Conservation (phyloP, 1,140 invertebrate species). For the Pygmarrhopalites habei region DNA sequence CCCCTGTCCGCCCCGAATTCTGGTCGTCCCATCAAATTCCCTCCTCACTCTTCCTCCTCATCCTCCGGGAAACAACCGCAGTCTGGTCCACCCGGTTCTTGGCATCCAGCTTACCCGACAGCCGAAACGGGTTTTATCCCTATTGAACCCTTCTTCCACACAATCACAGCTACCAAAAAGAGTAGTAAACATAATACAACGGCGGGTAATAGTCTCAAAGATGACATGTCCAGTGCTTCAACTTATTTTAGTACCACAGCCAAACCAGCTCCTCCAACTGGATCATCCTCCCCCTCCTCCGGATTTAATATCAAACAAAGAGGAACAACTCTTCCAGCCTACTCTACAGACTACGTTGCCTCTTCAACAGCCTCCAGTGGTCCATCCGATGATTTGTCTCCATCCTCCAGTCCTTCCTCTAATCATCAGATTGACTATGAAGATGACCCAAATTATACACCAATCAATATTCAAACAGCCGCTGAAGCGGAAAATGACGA, state of each 20-base stretch:
- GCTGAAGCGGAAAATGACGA: conserved; percentile 43
- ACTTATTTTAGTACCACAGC: conserved; percentile 49
- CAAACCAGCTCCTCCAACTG: not conserved
- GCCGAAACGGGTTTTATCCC: conserved; percentile 39
- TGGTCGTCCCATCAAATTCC: conserved; percentile 24
- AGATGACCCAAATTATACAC: conserved; percentile 19
- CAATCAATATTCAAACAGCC: conserved; percentile 15
- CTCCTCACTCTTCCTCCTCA: not conserved
- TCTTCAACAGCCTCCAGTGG: too few relatives aligned
- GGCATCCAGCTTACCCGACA: conserved; percentile 31
- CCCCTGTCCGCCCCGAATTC: conserved; percentile 2
- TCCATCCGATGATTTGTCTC: not conserved
- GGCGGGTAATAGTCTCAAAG: not conserved
- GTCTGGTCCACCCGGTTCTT: conserved; percentile 8
- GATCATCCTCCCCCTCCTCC: not conserved
- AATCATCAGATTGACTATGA: conserved; percentile 23
- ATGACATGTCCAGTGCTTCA: not conserved
- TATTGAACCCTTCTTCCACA: conserved; percentile 39
- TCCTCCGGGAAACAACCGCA: not conserved
- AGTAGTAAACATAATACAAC: conserved; percentile 7
- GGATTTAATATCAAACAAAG: not conserved
- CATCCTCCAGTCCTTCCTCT: conserved; percentile 15
- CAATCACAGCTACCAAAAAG: conserved; percentile 1
- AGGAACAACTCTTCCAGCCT: not conserved
- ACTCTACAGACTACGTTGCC: not conserved